These are phyloP conservation scores for Cosmia pyralina DNA, from an alignment of 2,888 invertebrate genomes.

Conservation along the genomic window DNA sequence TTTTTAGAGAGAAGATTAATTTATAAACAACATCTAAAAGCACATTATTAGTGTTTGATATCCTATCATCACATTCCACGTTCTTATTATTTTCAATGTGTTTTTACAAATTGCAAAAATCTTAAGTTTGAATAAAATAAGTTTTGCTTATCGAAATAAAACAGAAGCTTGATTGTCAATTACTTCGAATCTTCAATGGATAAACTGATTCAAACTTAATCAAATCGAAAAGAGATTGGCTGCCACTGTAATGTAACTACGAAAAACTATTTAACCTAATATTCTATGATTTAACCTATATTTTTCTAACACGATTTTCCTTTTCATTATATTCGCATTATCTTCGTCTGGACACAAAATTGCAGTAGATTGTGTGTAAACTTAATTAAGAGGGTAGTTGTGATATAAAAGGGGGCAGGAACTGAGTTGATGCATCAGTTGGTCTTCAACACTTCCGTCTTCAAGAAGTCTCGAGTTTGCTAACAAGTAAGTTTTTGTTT, in stretches of 20 bases:
- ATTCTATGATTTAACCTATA: slow-evolving; percentile 11
- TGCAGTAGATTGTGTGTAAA: slow-evolving; percentile 46
- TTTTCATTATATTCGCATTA: slow-evolving; percentile 33
- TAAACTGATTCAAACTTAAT: slow-evolving; percentile 15
- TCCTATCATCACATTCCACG: too few relatives aligned
- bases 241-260: background rate
- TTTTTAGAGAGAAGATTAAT: too few relatives aligned
- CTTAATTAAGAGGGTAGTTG: slow-evolving; percentile 36
- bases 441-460: slow-evolving; percentile 14
- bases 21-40: too few relatives aligned
- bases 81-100: too few relatives aligned
- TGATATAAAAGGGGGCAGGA: slow-evolving; percentile 52
- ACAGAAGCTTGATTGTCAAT: background rate
- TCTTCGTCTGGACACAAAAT: slow-evolving; percentile 43
- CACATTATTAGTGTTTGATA: too few relatives aligned
- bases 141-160: too few relatives aligned
- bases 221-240: slow-evolving; percentile 16
- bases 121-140: too few relatives aligned
- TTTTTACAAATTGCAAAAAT: too few relatives aligned
- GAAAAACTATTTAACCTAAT: slow-evolving; percentile 3
- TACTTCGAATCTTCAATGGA: background rate
- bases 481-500: slow-evolving; percentile 35
- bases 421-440: slow-evolving; percentile 55
- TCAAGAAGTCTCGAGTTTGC: slow-evolving; percentile 5
- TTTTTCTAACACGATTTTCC: slow-evolving; percentile 34